Evolutionary conservation across 2,797 vertebrate species (phyloP), one percentile per base, ranked within the genome.

Genomic region (Sebastes iracundus): DNA sequence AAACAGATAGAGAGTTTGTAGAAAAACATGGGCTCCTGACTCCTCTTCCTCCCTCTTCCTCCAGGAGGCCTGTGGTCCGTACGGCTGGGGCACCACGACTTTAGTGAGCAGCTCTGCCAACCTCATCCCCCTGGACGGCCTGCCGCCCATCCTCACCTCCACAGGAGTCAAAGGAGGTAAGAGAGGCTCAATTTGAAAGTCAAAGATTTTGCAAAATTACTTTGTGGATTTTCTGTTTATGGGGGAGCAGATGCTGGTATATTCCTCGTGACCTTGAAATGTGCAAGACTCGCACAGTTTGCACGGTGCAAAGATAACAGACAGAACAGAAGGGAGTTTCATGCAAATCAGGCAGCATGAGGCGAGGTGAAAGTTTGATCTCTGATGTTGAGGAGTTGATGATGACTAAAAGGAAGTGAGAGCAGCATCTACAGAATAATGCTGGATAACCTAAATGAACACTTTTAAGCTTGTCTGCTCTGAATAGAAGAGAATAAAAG

Each of bases 111-210:
- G 96, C 88, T 97, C 97, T 66, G 95, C 97, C 93, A 99, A 99
- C 91, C 96, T 99, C 67, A 97, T 99, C 93, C 98, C 99, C 70
- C 95, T 98, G 90, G 97, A 98, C 63, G 98, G 98, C 25, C 97
- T 99, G 85, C 99, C 99, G 64, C 99, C 99, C 49, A 99, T 99
- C 91, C 98, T 99, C 79, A 99, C 99, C 88, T 99, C 99, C 85
- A 99, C 98, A n/a, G 99, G 98, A 64, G 97, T 99, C 85, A 99
- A 99, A 97, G 99, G 99, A 97, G 99, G 99, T 99, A 93, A 88
- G 92, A 32, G 10, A 8, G 10, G 1, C 14, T 11, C 4, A 38
- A 11, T 46, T 32, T 18, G 2, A 20, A 22, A 28, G 14, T 33
- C 9, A 75, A 53, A 52, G 16, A 60, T 32, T 42, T 8, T 5